These are phyloP conservation scores for Leucophora obtusa DNA, from an alignment of 2,888 invertebrate genomes.

Conservation along the genomic window DNA sequence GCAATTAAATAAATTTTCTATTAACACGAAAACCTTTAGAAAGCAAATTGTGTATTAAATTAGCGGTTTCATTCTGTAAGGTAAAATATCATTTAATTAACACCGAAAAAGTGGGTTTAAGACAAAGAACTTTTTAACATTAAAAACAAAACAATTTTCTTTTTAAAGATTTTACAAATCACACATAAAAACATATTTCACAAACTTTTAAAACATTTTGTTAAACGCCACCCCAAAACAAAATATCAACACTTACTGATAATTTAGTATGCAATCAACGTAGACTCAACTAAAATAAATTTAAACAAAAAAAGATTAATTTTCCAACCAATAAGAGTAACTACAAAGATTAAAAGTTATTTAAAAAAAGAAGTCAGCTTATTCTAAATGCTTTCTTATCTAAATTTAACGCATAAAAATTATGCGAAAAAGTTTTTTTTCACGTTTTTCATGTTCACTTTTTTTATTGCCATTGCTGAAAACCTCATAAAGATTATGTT, in stretches of 20 bases:
- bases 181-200: background rate
- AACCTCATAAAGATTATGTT: constrained; percentile 10
- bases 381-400: background rate
- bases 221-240: background rate
- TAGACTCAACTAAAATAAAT: constrained; percentile 44
- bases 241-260: background rate
- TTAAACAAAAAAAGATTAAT: constrained; percentile 42
- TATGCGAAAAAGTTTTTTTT: constrained; percentile 34
- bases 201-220: background rate
- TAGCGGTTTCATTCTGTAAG: background rate
- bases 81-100: background rate
- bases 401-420: constrained; percentile 37
- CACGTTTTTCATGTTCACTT: background rate
- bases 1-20: background rate
- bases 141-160: background rate
- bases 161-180: constrained; percentile 14
- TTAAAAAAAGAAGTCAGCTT: background rate
- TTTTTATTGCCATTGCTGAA: background rate
- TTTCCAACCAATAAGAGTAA: constrained; percentile 1
- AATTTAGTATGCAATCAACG: constrained; percentile 50
- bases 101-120: background rate
- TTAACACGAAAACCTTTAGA: background rate
- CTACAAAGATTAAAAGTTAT: background rate
- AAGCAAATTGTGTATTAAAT: constrained; percentile 7
- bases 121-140: too few species aligned